These are phyloP conservation scores for Campylomormyrus tamandua DNA, from an alignment of 2,113 vertebrate genomes.

Conservation along the genomic window DNA sequence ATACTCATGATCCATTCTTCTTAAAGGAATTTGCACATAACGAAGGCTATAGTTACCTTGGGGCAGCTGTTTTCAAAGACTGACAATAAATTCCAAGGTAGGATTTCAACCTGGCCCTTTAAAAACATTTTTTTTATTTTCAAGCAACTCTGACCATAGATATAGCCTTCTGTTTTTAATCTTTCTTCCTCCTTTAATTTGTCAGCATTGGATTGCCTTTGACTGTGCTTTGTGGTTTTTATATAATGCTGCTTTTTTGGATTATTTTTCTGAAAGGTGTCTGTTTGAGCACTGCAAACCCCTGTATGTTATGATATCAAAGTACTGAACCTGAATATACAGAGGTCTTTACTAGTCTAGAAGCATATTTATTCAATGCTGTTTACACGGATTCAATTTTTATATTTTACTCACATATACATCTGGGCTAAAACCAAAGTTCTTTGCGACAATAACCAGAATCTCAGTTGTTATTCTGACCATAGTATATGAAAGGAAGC, in stretches of 20 bases:
- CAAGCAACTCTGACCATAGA: neutral
- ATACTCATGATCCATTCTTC: neutral
- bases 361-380: neutral
- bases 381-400: neutral
- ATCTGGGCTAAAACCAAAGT: neutral
- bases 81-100: neutral
- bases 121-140: neutral
- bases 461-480: neutral
- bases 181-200: neutral
- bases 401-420: neutral
- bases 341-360: neutral
- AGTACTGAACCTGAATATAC: neutral
- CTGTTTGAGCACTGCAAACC: neutral
- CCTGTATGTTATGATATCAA: neutral
- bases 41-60: neutral
- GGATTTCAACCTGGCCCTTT: neutral
- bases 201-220: neutral
- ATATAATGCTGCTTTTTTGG: neutral
- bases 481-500: neutral
- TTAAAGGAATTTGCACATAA: neutral
- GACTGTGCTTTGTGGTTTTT: neutral
- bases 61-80: neutral
- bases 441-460: neutral
- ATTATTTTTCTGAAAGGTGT: neutral
- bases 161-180: neutral